A percentile compares a stretch with the other conserved stretches of the same genome.
Conservation (phyloP, 2,113 vertebrate genomes). For the Notothenia coriiceps region DNA sequence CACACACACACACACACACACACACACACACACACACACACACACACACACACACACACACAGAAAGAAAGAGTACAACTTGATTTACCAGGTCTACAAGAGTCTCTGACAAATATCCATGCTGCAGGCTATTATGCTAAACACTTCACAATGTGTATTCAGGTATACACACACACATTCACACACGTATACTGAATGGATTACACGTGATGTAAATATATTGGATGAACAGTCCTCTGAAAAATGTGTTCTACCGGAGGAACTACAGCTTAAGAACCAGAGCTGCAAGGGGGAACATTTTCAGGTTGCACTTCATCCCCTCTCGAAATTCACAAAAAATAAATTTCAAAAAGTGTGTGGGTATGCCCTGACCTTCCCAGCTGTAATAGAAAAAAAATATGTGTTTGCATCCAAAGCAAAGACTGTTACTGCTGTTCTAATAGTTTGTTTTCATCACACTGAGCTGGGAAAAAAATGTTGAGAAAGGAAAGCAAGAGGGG, state of each 20-base stretch:
- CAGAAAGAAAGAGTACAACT: not conserved
- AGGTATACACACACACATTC: slow-evolving; percentile 1
- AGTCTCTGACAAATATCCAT: slow-evolving; percentile 22
- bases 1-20: not conserved
- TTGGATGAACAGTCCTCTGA: slow-evolving; percentile 12
- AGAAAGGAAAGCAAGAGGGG: slow-evolving; percentile 32
- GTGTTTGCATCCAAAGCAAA: slow-evolving; percentile 32
- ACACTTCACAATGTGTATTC: slow-evolving; percentile 33
- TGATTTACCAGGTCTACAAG: slow-evolving; percentile 32
- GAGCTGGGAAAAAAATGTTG: slow-evolving; percentile 3
- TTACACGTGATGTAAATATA: slow-evolving; percentile 19
- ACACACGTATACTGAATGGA: not conserved
- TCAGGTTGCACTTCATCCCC: slow-evolving; percentile 5
- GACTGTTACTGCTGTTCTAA: slow-evolving; percentile 23
- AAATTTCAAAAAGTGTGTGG: not conserved
- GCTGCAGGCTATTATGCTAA: slow-evolving; percentile 33
- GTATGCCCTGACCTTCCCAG: slow-evolving; percentile 20
- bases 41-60: not conserved
- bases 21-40: not conserved
- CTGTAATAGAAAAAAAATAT: slow-evolving; percentile 35
- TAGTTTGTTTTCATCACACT: slow-evolving; percentile 3
- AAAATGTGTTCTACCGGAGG: slow-evolving; percentile 9
- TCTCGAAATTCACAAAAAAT: slow-evolving; percentile 19
- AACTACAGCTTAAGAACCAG: slow-evolving; percentile 1
- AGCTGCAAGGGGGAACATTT: not conserved